These are phyloP conservation scores for Pyxicephalus adspersus DNA, from an alignment of 2,113 vertebrate genomes.

Conservation along the genomic window DNA sequence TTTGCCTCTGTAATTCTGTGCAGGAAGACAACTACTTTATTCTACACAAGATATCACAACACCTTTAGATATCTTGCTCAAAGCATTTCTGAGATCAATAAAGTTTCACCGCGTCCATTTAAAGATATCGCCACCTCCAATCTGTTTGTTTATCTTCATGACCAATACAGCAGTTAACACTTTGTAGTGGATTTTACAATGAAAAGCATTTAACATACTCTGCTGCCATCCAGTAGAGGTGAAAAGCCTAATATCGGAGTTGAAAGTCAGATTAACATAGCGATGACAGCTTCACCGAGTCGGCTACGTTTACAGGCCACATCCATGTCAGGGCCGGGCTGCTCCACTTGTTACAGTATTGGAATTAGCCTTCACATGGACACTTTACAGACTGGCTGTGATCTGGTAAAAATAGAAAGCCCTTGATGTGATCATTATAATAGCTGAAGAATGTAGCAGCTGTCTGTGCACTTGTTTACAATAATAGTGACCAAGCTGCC, in stretches of 20 bases:
- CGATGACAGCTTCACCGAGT: conserved; percentile 67
- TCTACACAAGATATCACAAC: no score
- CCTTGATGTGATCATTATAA: conserved; percentile 46
- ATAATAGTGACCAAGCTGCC: conserved; percentile 11
- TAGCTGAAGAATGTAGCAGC: conserved; percentile 46
- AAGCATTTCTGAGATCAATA: conserved; percentile 2
- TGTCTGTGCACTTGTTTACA: conserved; percentile 48
- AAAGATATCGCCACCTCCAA: conserved; percentile 16
- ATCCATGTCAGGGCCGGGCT: conserved; percentile 58
- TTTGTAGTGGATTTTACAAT: conserved; percentile 35
- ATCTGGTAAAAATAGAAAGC: conserved; percentile 37
- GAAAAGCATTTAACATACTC: conserved; percentile 35
- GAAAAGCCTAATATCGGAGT: conserved; percentile 1
- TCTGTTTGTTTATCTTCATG: neutral
- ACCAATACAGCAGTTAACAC: conserved; percentile 16
- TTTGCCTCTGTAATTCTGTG: no score
- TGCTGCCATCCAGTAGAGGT: conserved; percentile 19
- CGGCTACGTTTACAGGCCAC: neutral
- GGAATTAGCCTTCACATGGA: conserved; percentile 57
- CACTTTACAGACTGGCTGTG: conserved; percentile 55
- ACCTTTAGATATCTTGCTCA: no score
- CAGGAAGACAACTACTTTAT: no score
- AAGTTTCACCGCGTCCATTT: conserved; percentile 1
- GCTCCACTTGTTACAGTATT: conserved; percentile 26
- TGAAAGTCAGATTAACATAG: conserved; percentile 62